phyloP scores from a whole-genome alignment of 2,797 vertebrate genomes.

The Myotis myotis region DNA sequence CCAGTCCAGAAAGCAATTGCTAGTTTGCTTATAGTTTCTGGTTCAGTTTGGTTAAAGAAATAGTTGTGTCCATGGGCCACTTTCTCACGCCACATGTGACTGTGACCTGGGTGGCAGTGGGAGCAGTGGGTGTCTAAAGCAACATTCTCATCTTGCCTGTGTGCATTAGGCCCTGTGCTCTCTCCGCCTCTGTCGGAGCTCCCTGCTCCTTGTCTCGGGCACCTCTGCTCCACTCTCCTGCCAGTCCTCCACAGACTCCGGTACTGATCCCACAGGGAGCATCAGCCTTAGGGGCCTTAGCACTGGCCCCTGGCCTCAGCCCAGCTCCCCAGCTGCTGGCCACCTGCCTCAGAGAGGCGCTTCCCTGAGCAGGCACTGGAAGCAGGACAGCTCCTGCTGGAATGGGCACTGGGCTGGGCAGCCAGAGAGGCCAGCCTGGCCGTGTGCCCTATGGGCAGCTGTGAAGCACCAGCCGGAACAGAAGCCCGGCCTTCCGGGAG shows the following conservation, averaged over 20 bases:
- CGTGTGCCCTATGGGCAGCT: not conserved
- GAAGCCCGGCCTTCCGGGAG: not conserved
- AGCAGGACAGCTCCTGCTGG: not conserved
- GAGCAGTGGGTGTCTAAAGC: accelerated
- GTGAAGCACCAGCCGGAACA: not conserved
- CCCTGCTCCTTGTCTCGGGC: not conserved
- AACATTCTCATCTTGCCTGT: not conserved
- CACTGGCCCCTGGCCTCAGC: no score
- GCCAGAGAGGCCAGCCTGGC: not conserved
- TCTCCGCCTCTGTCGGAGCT: not conserved
- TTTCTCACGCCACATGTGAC: no score
- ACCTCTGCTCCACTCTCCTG: not conserved
- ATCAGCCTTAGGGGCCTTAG: not conserved
- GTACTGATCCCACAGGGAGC: not conserved
- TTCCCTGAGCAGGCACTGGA: not conserved
- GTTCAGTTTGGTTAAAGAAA: not conserved
- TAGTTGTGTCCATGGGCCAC: not conserved
- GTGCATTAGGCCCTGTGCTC: not conserved
- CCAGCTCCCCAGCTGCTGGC: not conserved
- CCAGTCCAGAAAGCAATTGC: not conserved
- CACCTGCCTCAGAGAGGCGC: not conserved
- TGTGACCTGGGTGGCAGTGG: not conserved
- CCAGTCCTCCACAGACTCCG: not conserved
- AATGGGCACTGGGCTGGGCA: not conserved
- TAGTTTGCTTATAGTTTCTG: no score